Percentiles rank a stretch among this genome's conserved stretches.
phyloP scores from a whole-genome alignment of 2,888 invertebrate genomes.

The Eumerus sabulonum region DNA sequence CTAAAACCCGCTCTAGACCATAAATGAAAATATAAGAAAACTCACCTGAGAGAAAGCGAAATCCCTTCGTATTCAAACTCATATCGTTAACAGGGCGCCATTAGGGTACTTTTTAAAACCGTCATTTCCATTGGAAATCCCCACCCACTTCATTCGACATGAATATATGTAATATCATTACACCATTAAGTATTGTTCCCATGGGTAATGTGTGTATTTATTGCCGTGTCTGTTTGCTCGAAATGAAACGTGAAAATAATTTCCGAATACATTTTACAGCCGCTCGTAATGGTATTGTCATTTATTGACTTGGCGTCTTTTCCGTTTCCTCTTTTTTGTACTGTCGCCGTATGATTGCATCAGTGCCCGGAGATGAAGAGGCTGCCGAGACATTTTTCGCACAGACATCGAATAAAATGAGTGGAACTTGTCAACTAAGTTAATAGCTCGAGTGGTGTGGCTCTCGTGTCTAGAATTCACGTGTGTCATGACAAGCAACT shows the following conservation, averaged over 20 bases:
- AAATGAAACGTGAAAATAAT: constrained; percentile 23
- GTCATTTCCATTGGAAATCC: constrained; percentile 29
- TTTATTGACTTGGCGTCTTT: constrained; percentile 6
- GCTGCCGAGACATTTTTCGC: background rate
- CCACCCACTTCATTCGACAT: too few relatives aligned
- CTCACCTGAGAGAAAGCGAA: too few relatives aligned
- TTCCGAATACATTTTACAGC: constrained; percentile 4
- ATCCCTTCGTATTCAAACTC: too few relatives aligned
- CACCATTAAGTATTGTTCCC: constrained; percentile 2
- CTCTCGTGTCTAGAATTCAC: constrained; percentile 33
- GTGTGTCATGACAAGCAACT: constrained; percentile 29
- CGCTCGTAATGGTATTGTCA: constrained; percentile 17
- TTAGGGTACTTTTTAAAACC: constrained; percentile 39
- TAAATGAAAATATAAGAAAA: too few relatives aligned
- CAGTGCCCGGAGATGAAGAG: constrained; percentile 13
- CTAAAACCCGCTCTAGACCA: too few relatives aligned
- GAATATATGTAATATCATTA: too few relatives aligned
- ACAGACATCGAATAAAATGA: background rate
- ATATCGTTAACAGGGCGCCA: constrained; percentile 38
- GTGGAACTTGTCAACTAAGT: constrained; percentile 16
- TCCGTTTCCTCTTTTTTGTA: background rate
- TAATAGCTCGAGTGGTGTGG: constrained; percentile 38
- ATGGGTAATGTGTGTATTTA: constrained; percentile 32
- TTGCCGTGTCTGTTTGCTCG: background rate
- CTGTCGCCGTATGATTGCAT: constrained; percentile 33